phyloP scores from a whole-genome alignment of 2,888 invertebrate genomes.

The Lithophane ornitopus region DNA sequence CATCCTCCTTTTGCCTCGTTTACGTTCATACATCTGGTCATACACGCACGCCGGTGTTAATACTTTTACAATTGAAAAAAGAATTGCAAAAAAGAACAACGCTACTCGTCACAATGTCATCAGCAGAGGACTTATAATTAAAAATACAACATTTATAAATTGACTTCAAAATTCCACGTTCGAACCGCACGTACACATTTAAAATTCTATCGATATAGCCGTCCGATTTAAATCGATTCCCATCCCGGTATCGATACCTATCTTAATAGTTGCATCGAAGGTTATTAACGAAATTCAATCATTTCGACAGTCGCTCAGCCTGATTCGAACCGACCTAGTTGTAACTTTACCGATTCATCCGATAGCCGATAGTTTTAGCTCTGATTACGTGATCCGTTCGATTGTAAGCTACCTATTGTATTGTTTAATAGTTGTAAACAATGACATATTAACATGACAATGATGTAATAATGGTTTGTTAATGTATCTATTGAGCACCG shows the following conservation, averaged over 20 bases:
- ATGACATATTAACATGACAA: slow-evolving; percentile 39
- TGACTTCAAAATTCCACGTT: background rate
- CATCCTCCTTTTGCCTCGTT: too few relatives aligned
- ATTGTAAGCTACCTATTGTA: background rate
- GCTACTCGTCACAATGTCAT: background rate
- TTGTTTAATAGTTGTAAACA: slow-evolving; percentile 14
- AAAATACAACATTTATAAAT: slow-evolving; percentile 23
- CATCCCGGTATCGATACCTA: slow-evolving; percentile 40
- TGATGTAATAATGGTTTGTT: slow-evolving; percentile 5
- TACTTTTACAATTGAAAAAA: background rate
- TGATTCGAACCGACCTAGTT: slow-evolving; percentile 49
- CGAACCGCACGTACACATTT: slow-evolving; percentile 14
- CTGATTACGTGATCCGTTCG: slow-evolving; percentile 3
- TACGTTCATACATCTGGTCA: too few relatives aligned
- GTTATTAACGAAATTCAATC: slow-evolving; percentile 58
- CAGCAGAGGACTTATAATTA: background rate
- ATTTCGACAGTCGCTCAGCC: slow-evolving; percentile 16
- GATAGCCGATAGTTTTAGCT: slow-evolving; percentile 4
- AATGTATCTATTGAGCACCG: slow-evolving; percentile 23
- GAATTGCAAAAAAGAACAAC: background rate
- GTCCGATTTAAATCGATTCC: slow-evolving; percentile 46
- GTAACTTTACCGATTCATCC: slow-evolving; percentile 21
- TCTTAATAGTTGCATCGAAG: slow-evolving; percentile 47
- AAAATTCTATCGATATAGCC: slow-evolving; percentile 34
- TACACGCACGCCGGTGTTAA: too few relatives aligned